phyloP scores from a whole-genome alignment of 2,888 invertebrate genomes.

The Drosophila testacea region DNA sequence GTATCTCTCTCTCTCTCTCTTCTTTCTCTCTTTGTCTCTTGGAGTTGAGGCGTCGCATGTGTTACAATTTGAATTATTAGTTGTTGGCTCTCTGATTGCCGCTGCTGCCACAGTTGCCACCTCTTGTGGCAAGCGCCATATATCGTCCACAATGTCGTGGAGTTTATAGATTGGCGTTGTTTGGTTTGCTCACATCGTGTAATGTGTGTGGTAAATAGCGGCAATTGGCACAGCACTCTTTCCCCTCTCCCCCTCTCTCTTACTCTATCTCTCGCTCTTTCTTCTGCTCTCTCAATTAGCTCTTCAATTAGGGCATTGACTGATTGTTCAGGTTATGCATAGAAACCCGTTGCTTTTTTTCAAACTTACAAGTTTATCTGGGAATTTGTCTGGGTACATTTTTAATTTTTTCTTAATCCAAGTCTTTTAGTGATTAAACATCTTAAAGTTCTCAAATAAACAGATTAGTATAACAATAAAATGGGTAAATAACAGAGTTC shows the following conservation, averaged over 20 bases:
- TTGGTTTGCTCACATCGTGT: slow-evolving; percentile 64
- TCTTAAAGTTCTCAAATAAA: not conserved
- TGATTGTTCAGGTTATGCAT: slow-evolving; percentile 33
- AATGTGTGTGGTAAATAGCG: slow-evolving; percentile 69
- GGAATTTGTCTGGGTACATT: not conserved
- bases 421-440: not conserved
- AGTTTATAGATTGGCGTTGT: slow-evolving; percentile 65
- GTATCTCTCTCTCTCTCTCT: slow-evolving; percentile 20
- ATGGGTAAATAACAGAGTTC: too few relatives aligned
- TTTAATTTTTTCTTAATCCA: not conserved
- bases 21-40: slow-evolving; percentile 22
- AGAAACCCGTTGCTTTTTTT: slow-evolving; percentile 6
- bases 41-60: slow-evolving; percentile 60
- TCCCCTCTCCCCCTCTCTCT: not conserved
- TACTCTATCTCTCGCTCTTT: not conserved
- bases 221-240: slow-evolving; percentile 49
- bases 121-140: slow-evolving; percentile 58
- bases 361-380: not conserved
- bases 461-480: not conserved
- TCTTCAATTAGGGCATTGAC: slow-evolving; percentile 46
- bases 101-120: slow-evolving; percentile 62
- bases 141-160: slow-evolving; percentile 45
- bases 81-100: slow-evolving; percentile 31
- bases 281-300: slow-evolving; percentile 4
- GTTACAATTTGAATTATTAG: slow-evolving; percentile 76